Evolutionary conservation across 2,888 invertebrate species (phyloP), one percentile per base, ranked within the genome.

Genomic region (Trileptium ribeirensis): DNA sequence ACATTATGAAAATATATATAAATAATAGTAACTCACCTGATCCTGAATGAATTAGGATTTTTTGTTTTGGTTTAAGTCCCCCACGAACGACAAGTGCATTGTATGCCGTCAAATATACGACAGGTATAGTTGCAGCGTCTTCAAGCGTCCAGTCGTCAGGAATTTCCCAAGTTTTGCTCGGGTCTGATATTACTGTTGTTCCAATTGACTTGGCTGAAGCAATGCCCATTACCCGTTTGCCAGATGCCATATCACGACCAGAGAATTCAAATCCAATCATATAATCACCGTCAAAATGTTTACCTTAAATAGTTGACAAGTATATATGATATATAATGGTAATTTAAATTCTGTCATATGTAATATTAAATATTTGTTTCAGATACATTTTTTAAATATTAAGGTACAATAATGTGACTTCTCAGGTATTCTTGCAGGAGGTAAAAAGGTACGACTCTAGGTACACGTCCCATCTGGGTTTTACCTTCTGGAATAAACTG

Each of bases 261-360:
- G 96, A 92, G 90, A 97, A 97, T 90, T 97, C 97, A 86, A 97
- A 91, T 70, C 97, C 97, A 81, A 97, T 91, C 85, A 98, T 94
- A 89, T 97, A 97, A 85, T 98, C 98, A 91, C 94, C 92, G 67
- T 89, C 88, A 24, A 51, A 51, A 51, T 51, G 51, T 51, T 51
- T 51, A 15, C 51, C 51, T 51, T 8, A 51, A 51, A 51, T n/a
- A n/a, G n/a, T n/a, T n/a, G n/a, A n/a, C n/a, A n/a, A n/a, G n/a
- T n/a, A n/a, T n/a, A n/a, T n/a, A n/a, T n/a, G n/a, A n/a, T n/a
- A n/a, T n/a, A n/a, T n/a, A n/a, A n/a, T n/a, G n/a, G n/a, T n/a
- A n/a, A n/a, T n/a, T n/a, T n/a, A n/a, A n/a, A n/a, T n/a, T n/a
- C n/a, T n/a, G n/a, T n/a, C n/a, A n/a, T n/a, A n/a, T n/a, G n/a